These are phyloP conservation scores for Trematomus bernacchii DNA, from an alignment of 2,797 vertebrate genomes.

Conservation along the genomic window DNA sequence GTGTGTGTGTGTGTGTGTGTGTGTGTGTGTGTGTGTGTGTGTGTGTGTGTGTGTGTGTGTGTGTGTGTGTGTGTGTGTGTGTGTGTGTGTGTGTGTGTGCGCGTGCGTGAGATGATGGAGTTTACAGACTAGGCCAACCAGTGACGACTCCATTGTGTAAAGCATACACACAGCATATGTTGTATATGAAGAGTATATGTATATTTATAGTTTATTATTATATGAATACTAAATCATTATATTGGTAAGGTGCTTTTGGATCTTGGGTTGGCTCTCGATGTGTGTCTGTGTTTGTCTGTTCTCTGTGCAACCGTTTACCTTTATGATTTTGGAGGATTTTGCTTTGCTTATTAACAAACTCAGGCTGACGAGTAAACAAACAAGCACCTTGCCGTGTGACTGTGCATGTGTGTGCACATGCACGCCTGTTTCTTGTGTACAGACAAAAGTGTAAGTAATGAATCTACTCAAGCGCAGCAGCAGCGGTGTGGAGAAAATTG, in stretches of 20 bases:
- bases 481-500: slow-evolving; percentile 63
- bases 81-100: not conserved
- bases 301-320: slow-evolving; percentile 34
- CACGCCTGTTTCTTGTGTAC: slow-evolving; percentile 39
- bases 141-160: not conserved
- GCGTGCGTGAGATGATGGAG: too few relatives aligned
- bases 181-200: not conserved
- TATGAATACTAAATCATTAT: too few relatives aligned
- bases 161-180: not conserved
- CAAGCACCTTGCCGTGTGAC: not conserved
- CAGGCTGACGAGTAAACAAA: slow-evolving; percentile 58
- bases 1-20: too few relatives aligned
- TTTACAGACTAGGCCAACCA: not conserved
- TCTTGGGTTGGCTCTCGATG: not conserved
- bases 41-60: not conserved
- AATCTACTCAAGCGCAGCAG: slow-evolving; percentile 59
- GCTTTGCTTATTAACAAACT: slow-evolving; percentile 38
- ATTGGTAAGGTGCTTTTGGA: too few relatives aligned
- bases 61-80: not conserved
- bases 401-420: not conserved
- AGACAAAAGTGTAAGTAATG: slow-evolving; percentile 63
- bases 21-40: not conserved
- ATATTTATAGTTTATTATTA: not conserved
- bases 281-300: not conserved
- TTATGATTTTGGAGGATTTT: slow-evolving; percentile 35